Conservation (phyloP, 2,113 vertebrate species). For the Prolemur simus region DNA sequence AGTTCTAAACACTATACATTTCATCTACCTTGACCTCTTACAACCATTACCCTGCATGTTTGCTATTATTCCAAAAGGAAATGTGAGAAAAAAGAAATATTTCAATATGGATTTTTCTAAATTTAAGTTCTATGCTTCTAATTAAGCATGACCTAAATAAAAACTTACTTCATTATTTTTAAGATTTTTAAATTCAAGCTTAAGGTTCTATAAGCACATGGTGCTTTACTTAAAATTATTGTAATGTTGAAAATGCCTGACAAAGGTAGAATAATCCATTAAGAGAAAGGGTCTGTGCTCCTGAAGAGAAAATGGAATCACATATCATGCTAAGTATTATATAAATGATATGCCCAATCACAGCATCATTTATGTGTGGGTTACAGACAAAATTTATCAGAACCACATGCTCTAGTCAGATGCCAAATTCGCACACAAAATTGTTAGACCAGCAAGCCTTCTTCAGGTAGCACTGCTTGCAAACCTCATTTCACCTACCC, state of each 20-base stretch:
- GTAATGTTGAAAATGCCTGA: neutral
- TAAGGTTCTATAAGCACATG: neutral
- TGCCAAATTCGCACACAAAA: neutral
- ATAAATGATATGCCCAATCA: neutral
- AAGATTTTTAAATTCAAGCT: constrained; percentile 20
- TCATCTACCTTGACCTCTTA: neutral
- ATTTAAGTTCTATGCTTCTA: constrained; percentile 5
- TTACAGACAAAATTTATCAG: neutral
- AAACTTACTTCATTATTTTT: neutral
- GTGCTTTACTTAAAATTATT: constrained; percentile 35
- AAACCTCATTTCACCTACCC: neutral
- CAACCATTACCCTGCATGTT: neutral
- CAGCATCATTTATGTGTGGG: neutral
- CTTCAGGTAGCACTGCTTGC: neutral
- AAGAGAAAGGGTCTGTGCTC: neutral
- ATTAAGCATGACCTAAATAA: constrained; percentile 26
- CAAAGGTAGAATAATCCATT: neutral
- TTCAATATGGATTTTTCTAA: neutral
- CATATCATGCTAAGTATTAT: neutral
- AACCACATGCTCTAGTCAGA: neutral
- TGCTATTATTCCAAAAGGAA: constrained; percentile 15
- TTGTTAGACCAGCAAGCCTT: neutral
- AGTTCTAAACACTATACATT: neutral
- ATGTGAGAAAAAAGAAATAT: constrained; percentile 13
- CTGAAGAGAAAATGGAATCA: neutral